A percentile compares a stretch with the other conserved stretches of the same genome.
phyloP scores from a whole-genome alignment of 2,113 vertebrate genomes.

The Tetrao urogallus region DNA sequence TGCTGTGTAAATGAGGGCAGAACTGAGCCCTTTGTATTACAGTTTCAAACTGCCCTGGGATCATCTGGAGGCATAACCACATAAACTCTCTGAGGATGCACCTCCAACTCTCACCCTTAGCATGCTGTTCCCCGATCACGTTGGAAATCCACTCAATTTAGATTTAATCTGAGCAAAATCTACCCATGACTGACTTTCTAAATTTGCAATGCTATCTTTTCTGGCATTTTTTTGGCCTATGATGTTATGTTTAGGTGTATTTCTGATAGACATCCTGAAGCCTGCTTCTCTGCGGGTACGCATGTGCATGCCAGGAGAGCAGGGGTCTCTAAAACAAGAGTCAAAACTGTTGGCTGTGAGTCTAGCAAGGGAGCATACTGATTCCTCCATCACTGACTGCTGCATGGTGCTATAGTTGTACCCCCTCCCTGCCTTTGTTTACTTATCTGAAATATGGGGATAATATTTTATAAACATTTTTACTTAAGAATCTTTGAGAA shows the following conservation, averaged over 20 bases:
- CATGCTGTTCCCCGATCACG: not conserved
- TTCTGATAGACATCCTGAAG: not conserved
- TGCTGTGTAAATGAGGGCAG: slow-evolving; percentile 60
- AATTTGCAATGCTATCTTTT: slow-evolving; percentile 15
- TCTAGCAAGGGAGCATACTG: not conserved
- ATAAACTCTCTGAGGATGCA: not conserved
- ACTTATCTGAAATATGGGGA: not conserved
- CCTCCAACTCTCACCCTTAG: slow-evolving; percentile 22
- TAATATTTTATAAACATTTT: slow-evolving; percentile 6
- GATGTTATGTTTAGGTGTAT: not conserved
- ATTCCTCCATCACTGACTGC: not conserved
- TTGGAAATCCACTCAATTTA: slow-evolving; percentile 46
- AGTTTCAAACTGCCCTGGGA: slow-evolving; percentile 52
- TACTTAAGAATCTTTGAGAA: not conserved
- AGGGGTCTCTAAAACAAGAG: not conserved
- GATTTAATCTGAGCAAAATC: slow-evolving; percentile 38
- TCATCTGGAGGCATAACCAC: slow-evolving; percentile 63
- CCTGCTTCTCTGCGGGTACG: not conserved
- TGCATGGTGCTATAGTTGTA: not conserved
- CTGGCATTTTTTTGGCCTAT: not conserved
- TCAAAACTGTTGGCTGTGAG: not conserved
- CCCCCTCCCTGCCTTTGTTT: not conserved
- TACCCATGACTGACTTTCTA: not conserved
- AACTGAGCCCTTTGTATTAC: slow-evolving; percentile 49
- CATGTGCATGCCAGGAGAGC: not conserved